Evolutionary conservation across 2,113 vertebrate genomes (phyloP).

Genomic region (Pontoporia blainvillei): DNA sequence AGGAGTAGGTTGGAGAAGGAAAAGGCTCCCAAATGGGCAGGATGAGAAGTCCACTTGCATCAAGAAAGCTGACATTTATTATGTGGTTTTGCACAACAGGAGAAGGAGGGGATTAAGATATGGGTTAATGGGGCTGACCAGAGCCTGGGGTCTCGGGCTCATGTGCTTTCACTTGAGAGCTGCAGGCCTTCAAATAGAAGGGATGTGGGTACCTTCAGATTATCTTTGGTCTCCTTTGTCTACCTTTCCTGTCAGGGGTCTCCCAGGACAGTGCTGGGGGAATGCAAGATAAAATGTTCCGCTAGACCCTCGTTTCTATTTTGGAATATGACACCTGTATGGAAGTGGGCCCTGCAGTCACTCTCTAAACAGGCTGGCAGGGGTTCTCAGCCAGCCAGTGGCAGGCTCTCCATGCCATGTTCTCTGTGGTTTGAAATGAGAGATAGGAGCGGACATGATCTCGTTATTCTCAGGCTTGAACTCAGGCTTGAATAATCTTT

Average conservation of each 20-base stretch:
- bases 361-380: rapidly evolving
- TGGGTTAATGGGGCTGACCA: rapidly evolving
- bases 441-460: rapidly evolving
- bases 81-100: neutral
- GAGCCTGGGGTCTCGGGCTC: neutral
- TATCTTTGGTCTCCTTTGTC: neutral
- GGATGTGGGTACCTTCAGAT: rapidly evolving
- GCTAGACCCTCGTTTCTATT: neutral
- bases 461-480: neutral
- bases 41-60: neutral
- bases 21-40: neutral
- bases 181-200: neutral
- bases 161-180: rapidly evolving
- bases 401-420: neutral
- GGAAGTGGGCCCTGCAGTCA: neutral
- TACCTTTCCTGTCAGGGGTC: neutral
- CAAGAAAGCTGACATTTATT: neutral
- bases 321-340: neutral
- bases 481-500: neutral
- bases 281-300: neutral
- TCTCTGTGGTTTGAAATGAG: neutral
- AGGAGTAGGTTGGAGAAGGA: neutral
- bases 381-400: neutral
- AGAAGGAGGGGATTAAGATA: neutral
- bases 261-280: neutral